Conservation (phyloP, 2,888 invertebrate genomes). For the Heteropelma amictum region DNA sequence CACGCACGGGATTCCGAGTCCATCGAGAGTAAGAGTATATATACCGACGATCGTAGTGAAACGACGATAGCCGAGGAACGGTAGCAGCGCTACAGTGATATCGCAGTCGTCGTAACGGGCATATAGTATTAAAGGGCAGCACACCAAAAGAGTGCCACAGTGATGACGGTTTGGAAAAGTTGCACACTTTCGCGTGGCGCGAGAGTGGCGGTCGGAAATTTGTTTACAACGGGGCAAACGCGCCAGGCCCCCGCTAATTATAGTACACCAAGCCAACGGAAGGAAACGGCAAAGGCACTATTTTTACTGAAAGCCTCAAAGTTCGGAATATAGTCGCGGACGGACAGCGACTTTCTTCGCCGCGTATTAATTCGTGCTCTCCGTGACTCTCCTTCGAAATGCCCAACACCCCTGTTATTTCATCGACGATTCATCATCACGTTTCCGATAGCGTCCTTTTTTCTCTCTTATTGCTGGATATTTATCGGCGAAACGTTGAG, state of each 20-base stretch:
- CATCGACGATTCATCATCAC: no score
- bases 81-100: neutral
- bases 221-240: slow-evolving; percentile 72
- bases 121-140: neutral
- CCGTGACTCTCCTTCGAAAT: neutral
- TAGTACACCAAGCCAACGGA: slow-evolving; percentile 70
- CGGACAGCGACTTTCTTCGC: slow-evolving; percentile 56
- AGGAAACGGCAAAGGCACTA: slow-evolving; percentile 73
- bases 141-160: neutral
- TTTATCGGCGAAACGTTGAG: no score
- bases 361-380: slow-evolving; percentile 8
- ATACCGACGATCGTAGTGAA: slow-evolving; percentile 54
- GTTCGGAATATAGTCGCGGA: slow-evolving; percentile 68
- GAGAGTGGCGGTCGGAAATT: slow-evolving; percentile 64
- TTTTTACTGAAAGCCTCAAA: slow-evolving; percentile 71
- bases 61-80: neutral
- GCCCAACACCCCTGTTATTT: no score
- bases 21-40: slow-evolving; percentile 24
- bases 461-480: no score
- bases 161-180: neutral
- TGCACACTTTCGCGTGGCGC: slow-evolving; percentile 38
- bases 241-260: slow-evolving; percentile 71
- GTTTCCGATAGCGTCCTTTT: neutral
- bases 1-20: slow-evolving; percentile 38
- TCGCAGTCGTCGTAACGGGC: neutral